Base-by-base conservation (phyloP, 2,888 invertebrate species). In the Calliphora vomitoria region DNA sequence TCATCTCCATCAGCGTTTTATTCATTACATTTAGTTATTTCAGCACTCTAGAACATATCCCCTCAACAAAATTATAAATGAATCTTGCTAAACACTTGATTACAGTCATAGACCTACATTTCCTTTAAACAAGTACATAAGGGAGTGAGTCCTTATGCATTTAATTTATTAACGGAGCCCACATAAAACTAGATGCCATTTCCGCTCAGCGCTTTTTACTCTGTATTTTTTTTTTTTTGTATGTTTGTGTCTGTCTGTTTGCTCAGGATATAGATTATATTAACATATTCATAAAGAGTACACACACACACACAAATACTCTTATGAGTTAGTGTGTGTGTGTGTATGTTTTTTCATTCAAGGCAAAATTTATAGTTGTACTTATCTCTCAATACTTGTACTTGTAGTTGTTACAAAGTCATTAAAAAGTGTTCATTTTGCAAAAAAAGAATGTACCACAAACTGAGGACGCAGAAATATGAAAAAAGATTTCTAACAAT, bases 341-440 rank as follows among this genome's bases (percentile, higher is more conserved):
- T 35, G 4, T 75, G 31, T 41, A n/a, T 1, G n/a, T 15, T n/a
- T 55, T 8, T 20, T 15, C 53, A 41, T 38, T 74, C 72, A 84
- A 84, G 79, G 79, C 72, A 68, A 68, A 71, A 64, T 71, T 83
- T 76, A 44, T 72, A 44, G 38, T 62, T 64, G 25, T 41, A 47
- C 71, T 64, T 53, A 62, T 25, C 25, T 62, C 71, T 79, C 18
- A 79, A 72, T 81, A 84, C 58, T 69, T 68, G 69, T 72, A 53
- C 62, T 80, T 76, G 53, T 44, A 64, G 72, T 81, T 50, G 72
- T 72, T 64, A 41, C 82, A 75, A 80, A 86, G 86, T 86, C 86
- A 86, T 86, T 83, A 80, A 83, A 80, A 86, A 80, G 62, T 82
- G 82, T 82, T 71, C 44, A 80, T 75, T 86, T 75, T 55, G 86